Base-by-base conservation (phyloP, 2,113 vertebrate species). In the Amphiprion percula region DNA sequence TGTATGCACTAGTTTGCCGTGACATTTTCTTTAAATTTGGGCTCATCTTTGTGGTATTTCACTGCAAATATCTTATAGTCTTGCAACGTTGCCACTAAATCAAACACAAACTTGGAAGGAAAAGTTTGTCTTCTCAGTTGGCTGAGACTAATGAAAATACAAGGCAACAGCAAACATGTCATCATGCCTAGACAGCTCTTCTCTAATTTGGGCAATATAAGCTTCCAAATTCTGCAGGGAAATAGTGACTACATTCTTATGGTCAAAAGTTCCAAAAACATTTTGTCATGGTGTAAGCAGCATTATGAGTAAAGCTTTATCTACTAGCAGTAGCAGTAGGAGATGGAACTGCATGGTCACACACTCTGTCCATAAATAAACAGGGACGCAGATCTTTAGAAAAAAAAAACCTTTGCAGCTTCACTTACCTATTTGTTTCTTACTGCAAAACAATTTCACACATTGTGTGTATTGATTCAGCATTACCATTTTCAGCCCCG, bases 401-500 rank as follows among this genome's bases (percentile, higher is more conserved):
- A 30, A 37, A 30, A 39, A 60, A 59, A 24, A n/a, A 19, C 21
- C 50, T 41, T n/a, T 52, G 49, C 55, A 37, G 59, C 11, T 28
- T 47, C 49, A 39, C 26, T 56, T 54, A 68, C 39, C 17, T 0
- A 41, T 30, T 37, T 37, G 7, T 37, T 65, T 7, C 33, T 66
- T 23, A 28, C 33, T 39, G 66, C 19, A 10, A 68, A 72, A 71
- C 44, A 19, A 52, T 67, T 64, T 68, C 26, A 54, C 21, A 56
- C 19, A 46, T 37, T 46, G 16, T 52, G 17, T 58, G 33, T 39
- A 53, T 70, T 53, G 52, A 71, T 77, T 37, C 33, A 2, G 8
- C 16, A 73, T 76, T 75, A 47, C 28, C 33, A 80, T 74, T 74
- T 74, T 66, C 58, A 28, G 59, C 72, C 37, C 12, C 10, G 19